These are phyloP conservation scores for Heliothis virescens DNA, from an alignment of 1,140 invertebrate genomes.

Conservation along the genomic window DNA sequence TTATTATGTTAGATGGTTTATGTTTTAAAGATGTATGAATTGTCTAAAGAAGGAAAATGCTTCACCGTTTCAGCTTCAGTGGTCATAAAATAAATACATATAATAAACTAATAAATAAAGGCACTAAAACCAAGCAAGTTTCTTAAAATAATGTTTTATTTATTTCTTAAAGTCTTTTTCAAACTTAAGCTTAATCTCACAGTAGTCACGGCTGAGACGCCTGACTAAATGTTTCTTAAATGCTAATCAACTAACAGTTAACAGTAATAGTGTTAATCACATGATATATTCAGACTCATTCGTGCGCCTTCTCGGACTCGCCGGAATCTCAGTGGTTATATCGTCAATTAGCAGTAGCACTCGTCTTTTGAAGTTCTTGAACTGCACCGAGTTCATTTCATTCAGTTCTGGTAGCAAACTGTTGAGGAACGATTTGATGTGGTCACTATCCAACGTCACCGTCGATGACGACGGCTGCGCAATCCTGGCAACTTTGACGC, in stretches of 20 bases:
- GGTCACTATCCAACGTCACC: conserved; percentile 29
- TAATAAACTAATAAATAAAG: no score
- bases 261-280: background rate
- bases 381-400: conserved; percentile 51
- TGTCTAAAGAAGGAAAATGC: no score
- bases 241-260: background rate
- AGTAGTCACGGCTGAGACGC: background rate
- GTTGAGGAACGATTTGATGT: conserved; percentile 50
- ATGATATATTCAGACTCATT: background rate
- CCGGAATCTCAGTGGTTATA: conserved; percentile 36
- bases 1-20: no score
- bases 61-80: no score
- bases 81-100: no score
- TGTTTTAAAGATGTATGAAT: no score
- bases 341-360: conserved; percentile 53
- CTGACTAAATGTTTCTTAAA: background rate
- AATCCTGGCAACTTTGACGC: background rate
- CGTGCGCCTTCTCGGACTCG: background rate
- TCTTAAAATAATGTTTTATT: no score
- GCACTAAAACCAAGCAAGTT: no score
- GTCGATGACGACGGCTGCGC: background rate
- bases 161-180: no score
- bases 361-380: conserved; percentile 53
- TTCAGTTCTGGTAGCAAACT: conserved; percentile 53
- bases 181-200: background rate